Percentiles rank a stretch among this genome's conserved stretches.
phyloP scores from a whole-genome alignment of 1,140 invertebrate genomes.

The Camponotus vicinus region DNA sequence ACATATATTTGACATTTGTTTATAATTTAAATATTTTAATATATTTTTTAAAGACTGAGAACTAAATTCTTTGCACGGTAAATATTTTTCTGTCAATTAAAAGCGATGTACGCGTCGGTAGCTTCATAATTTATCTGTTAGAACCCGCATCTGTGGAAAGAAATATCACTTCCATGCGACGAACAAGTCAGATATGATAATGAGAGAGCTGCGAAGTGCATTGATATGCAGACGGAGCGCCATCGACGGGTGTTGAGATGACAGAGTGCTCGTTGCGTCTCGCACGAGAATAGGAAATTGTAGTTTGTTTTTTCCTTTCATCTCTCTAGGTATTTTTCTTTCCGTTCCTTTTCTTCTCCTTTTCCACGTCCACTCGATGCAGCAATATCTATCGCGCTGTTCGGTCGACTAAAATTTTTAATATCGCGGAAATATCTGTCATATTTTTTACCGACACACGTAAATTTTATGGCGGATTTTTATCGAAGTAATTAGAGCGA shows the following conservation, averaged over 20 bases:
- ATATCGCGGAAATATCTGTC: not conserved
- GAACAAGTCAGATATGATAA: slow-evolving; percentile 62
- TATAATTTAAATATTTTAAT: not conserved
- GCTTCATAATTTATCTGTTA: not conserved
- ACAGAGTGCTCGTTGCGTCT: slow-evolving; percentile 73
- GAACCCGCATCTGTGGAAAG: not conserved
- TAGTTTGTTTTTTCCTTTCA: slow-evolving; percentile 24
- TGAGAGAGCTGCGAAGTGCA: slow-evolving; percentile 65
- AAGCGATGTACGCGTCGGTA: not conserved
- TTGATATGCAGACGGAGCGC: slow-evolving; percentile 79
- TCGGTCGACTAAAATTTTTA: not conserved
- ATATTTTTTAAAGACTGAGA: not conserved
- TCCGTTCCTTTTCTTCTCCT: not conserved
- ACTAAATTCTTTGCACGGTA: not conserved
- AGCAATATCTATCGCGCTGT: not conserved
- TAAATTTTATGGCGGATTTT: slow-evolving; percentile 13
- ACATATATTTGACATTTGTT: not conserved
- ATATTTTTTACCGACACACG: not conserved
- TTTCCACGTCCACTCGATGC: not conserved
- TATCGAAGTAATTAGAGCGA: not conserved
- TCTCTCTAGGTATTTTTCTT: not conserved
- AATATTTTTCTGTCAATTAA: not conserved
- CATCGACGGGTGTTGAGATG: slow-evolving; percentile 74
- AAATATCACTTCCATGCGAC: slow-evolving; percentile 40
- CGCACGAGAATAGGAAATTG: slow-evolving; percentile 66